Conservation (phyloP, 2,797 vertebrate genomes). For the Thalassophryne amazonica region DNA sequence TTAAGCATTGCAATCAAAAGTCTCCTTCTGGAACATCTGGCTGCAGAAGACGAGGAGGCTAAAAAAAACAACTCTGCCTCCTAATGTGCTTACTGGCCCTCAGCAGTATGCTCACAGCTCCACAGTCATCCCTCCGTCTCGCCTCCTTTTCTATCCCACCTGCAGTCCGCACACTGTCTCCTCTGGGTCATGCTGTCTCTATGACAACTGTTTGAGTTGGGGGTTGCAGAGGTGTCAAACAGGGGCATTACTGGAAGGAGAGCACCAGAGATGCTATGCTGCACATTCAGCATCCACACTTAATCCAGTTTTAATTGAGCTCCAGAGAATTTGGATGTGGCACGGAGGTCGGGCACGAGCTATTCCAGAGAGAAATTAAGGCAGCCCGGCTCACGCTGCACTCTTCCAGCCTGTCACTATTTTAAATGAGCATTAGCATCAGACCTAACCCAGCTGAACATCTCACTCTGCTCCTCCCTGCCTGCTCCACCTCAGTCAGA, state of each 20-base stretch:
- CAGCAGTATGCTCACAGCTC: conserved; percentile 33
- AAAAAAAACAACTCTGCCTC: conserved; percentile 25
- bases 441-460: conserved; percentile 87
- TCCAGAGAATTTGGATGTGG: conserved; percentile 96
- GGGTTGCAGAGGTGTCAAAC: conserved; percentile 94
- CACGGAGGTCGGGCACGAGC: conserved; percentile 88
- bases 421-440: conserved; percentile 95
- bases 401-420: conserved; percentile 88
- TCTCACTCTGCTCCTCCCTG: conserved; percentile 72
- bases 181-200: conserved; percentile 83
- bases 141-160: conserved; percentile 35
- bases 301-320: conserved; percentile 99
- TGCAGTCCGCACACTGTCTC: conserved; percentile 71
- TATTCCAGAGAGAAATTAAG: conserved; percentile 99
- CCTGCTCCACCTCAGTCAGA: conserved; percentile 63
- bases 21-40: conserved; percentile 59
- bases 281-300: conserved; percentile 90
- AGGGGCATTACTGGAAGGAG: conserved; percentile 88
- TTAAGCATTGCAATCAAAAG: conserved; percentile 32
- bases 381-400: conserved; percentile 80
- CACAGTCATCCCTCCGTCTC: conserved; percentile 39
- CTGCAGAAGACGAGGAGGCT: conserved; percentile 23
- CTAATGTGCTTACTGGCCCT: conserved; percentile 33
- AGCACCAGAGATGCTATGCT: conserved; percentile 80
- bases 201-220: conserved; percentile 95